These are phyloP conservation scores for Rhingia rostrata DNA, from an alignment of 2,888 invertebrate species.

Conservation along the genomic window DNA sequence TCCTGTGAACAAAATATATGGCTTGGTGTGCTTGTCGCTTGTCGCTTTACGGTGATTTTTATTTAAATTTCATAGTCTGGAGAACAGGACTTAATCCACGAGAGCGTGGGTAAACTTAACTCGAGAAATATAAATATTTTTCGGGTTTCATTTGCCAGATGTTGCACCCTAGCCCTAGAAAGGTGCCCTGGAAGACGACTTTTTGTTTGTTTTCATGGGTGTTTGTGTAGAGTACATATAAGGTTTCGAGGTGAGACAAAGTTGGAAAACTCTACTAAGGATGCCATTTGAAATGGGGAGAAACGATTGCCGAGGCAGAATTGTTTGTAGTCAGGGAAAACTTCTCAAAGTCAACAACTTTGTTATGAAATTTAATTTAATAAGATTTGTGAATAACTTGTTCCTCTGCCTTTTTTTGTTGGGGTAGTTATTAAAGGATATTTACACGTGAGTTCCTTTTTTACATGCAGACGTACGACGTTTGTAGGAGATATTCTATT, in stretches of 20 bases:
- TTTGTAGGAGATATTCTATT: no score
- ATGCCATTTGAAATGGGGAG: neutral
- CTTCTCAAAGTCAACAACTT: slow-evolving; percentile 20
- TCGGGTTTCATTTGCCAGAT: slow-evolving; percentile 22
- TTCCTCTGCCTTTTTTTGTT: neutral
- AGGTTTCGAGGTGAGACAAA: neutral
- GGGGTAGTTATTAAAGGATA: neutral
- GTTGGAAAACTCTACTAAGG: slow-evolving; percentile 5
- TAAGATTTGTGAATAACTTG: slow-evolving; percentile 25
- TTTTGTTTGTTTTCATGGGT: slow-evolving; percentile 19
- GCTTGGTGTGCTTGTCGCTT: neutral
- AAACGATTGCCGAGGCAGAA: neutral
- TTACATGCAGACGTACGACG: no score
- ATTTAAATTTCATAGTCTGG: slow-evolving; percentile 45
- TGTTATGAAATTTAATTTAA: slow-evolving; percentile 23
- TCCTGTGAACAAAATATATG: neutral
- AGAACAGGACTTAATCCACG: slow-evolving; percentile 37
- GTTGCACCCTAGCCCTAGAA: slow-evolving; percentile 1
- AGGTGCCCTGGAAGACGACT: slow-evolving; percentile 1
- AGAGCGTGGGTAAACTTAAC: slow-evolving; percentile 16
- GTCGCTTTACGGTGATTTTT: slow-evolving; percentile 5
- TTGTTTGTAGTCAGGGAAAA: neutral
- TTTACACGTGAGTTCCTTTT: neutral
- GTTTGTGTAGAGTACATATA: neutral
- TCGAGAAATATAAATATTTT: slow-evolving; percentile 1